Percentiles rank a stretch among this genome's conserved stretches.
These are phyloP conservation scores for Neomonachus schauinslandi DNA, from an alignment of 2,113 vertebrate species.

Conservation along the genomic window DNA sequence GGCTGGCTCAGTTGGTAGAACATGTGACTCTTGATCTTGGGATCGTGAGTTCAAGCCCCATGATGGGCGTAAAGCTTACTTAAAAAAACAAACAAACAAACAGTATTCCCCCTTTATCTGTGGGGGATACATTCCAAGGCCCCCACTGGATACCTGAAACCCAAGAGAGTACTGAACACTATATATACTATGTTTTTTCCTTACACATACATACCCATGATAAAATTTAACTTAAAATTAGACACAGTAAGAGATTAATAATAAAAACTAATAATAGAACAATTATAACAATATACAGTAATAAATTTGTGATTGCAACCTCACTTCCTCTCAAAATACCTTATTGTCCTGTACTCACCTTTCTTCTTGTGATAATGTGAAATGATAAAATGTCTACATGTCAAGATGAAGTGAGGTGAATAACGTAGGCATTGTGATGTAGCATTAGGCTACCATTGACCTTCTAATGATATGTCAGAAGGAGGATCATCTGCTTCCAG, in stretches of 20 bases:
- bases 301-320: not conserved
- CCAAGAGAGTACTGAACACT: not conserved
- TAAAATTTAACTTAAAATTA: not conserved
- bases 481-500: not conserved
- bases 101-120: not conserved
- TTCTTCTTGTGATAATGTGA: not conserved
- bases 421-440: not conserved
- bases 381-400: not conserved
- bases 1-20: not conserved
- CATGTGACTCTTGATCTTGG: not conserved
- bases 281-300: not conserved
- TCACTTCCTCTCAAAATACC: not conserved
- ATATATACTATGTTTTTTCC: not conserved
- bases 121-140: not conserved
- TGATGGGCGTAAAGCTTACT: not conserved
- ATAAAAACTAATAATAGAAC: not conserved
- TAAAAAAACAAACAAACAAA: not conserved
- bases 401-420: not conserved
- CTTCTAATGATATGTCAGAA: not conserved
- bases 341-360: not conserved
- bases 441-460: not conserved
- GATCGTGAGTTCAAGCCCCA: not conserved
- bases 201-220: not conserved
- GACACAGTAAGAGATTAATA: not conserved
- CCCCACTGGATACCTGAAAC: not conserved